A percentile compares a stretch with the other conserved stretches of the same genome.
Conservation (phyloP, 2,797 vertebrate species). For the Semotilus atromaculatus region DNA sequence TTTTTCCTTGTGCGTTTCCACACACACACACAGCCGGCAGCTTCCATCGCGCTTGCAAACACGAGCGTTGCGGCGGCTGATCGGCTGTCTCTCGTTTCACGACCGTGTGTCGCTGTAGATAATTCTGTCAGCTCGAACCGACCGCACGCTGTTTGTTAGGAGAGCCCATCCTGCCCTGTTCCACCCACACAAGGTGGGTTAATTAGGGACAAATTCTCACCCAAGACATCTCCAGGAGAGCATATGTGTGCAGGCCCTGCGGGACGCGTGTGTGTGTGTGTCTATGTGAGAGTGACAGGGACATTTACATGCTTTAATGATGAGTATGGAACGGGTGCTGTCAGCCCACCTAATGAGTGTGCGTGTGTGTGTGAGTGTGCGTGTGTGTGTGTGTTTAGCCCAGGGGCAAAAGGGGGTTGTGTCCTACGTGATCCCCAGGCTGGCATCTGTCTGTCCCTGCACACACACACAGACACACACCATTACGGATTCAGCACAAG, state of each 20-base stretch:
- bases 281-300: slow-evolving; percentile 67
- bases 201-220: slow-evolving; percentile 48
- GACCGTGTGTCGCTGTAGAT: not conserved
- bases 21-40: not conserved
- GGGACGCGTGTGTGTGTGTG: slow-evolving; percentile 32
- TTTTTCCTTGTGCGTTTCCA: not conserved
- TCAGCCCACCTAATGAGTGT: slow-evolving; percentile 79
- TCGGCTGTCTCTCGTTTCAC: slow-evolving; percentile 33
- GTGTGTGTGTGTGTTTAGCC: slow-evolving; percentile 55
- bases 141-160: slow-evolving; percentile 10
- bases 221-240: slow-evolving; percentile 48
- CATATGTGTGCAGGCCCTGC: slow-evolving; percentile 29
- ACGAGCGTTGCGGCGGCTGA: not conserved
- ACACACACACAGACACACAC: slow-evolving; percentile 34
- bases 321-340: slow-evolving; percentile 77
- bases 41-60: not conserved
- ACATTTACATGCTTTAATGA: slow-evolving; percentile 85
- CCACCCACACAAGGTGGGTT: slow-evolving; percentile 49
- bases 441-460: slow-evolving; percentile 66
- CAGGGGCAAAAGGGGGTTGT: slow-evolving; percentile 46
- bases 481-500: slow-evolving; percentile 27
- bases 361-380: not conserved
- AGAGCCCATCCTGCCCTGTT: slow-evolving; percentile 28
- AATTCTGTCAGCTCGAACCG: slow-evolving; percentile 33
- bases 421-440: slow-evolving; percentile 60